Evolutionary conservation across 2,888 invertebrate genomes (phyloP), one percentile per base, ranked within the genome.

Genomic region (Cheilosia scutellata): DNA sequence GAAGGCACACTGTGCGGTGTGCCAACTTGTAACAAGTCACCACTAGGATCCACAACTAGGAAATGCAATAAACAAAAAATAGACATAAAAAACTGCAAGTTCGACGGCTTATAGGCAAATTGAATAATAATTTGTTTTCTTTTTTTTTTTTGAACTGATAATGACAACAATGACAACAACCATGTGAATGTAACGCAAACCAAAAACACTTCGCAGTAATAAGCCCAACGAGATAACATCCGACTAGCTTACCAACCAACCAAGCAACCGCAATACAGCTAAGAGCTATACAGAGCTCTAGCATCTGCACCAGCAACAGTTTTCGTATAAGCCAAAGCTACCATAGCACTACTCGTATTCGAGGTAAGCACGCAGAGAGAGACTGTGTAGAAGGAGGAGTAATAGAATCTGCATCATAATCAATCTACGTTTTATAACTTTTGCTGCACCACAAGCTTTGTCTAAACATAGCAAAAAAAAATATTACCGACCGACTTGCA

Each of bases 181-280:
- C 11, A 63, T 27, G 37, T 25, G 25, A 53, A 33, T 55, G 42
- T 31, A 70, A 55, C 40, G 44, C 51, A 77, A 62, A 68, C 27
- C 11, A 51, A 51, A 51, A 44, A 47, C 70, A 78, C 47, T 55
- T 78, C 37, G 40, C 77, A 55, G 29, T 42, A 70, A 77, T 42
- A 70, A 77, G 20, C 62, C 51, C 40, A 57, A 27, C 20, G 53
- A 65, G 33, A 80, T 49, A 79, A 60, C 66, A 79, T 60, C 66
- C 58, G 79, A 71, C 58, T 71, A 70, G 57, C 70, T 82, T 71
- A 70, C 82, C 75, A 82, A 51, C 57, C 57, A 71, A 47, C 55
- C 66, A 72, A 47, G 60, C 55, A 60, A 65, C 71, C 57, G 65
- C 71, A 66, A 62, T 55, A 72, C 60, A 71, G 71, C 66, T 58